These are phyloP conservation scores for Netelia virgata DNA, from an alignment of 2,888 invertebrate genomes.

Conservation along the genomic window DNA sequence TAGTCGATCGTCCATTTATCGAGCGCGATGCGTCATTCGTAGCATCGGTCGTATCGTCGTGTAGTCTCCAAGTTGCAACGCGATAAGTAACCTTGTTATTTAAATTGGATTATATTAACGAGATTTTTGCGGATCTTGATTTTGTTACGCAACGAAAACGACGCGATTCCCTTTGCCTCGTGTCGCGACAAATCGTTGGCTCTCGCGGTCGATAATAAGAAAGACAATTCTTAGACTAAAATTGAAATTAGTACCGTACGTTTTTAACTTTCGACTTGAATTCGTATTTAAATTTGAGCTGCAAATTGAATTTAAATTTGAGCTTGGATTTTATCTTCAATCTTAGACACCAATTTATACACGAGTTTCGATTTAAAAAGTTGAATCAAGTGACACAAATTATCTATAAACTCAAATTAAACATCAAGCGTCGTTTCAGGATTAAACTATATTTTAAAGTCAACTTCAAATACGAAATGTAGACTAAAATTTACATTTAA, in stretches of 20 bases:
- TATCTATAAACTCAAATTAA: too few relatives aligned
- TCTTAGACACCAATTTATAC: too few relatives aligned
- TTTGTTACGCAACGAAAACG: slow-evolving; percentile 72
- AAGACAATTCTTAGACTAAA: background rate
- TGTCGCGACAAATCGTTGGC: slow-evolving; percentile 6
- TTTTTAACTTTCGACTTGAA: background rate
- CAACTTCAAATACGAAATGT: too few relatives aligned
- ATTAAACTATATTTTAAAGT: too few relatives aligned
- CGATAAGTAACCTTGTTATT: slow-evolving; percentile 75
- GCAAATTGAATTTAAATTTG: too few relatives aligned
- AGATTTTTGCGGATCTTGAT: slow-evolving; percentile 72
- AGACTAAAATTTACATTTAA: too few relatives aligned
- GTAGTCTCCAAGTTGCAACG: slow-evolving; percentile 20
- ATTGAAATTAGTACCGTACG: background rate
- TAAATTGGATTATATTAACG: slow-evolving; percentile 77
- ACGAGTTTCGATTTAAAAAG: too few relatives aligned
- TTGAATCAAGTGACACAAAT: too few relatives aligned
- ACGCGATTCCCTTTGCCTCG: slow-evolving; percentile 2
- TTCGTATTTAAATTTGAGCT: too few relatives aligned
- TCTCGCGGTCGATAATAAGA: slow-evolving; percentile 23
- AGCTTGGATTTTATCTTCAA: too few relatives aligned
- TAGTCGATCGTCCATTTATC: too few relatives aligned
- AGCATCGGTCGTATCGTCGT: background rate
- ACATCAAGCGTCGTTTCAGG: too few relatives aligned
- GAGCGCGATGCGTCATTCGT: slow-evolving; percentile 32